These are phyloP conservation scores for Poeciliopsis prolifica DNA, from an alignment of 2,113 vertebrate species.

Conservation along the genomic window DNA sequence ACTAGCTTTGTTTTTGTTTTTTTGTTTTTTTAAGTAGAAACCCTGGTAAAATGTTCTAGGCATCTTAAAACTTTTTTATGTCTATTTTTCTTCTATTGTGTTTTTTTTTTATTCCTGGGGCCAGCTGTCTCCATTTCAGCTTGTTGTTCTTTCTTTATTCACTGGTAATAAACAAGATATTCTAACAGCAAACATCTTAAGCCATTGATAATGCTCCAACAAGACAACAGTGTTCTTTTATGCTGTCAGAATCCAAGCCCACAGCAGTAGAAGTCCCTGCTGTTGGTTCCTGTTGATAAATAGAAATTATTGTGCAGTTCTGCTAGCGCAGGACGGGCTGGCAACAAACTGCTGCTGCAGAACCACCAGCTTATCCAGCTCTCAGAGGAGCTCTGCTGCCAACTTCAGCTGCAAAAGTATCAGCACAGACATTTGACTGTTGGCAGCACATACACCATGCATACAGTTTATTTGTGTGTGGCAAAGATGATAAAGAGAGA, in stretches of 20 bases:
- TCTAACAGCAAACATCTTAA: slow-evolving; percentile 45
- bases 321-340: slow-evolving; percentile 26
- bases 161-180: slow-evolving; percentile 42
- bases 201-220: slow-evolving; percentile 48
- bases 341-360: slow-evolving; percentile 31
- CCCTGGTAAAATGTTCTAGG: no score
- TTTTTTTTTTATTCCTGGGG: slow-evolving; percentile 8
- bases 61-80: background rate
- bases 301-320: slow-evolving; percentile 45
- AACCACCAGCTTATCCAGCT: slow-evolving; percentile 40
- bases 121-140: background rate
- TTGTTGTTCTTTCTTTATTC: slow-evolving; percentile 25
- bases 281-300: slow-evolving; percentile 49
- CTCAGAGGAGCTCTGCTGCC: slow-evolving; percentile 32
- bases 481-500: background rate
- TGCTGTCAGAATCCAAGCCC: slow-evolving; percentile 36
- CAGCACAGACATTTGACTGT: slow-evolving; percentile 21
- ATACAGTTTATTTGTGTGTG: slow-evolving; percentile 1
- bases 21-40: no score
- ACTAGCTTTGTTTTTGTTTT: background rate
- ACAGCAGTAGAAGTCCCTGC: slow-evolving; percentile 24
- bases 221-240: slow-evolving; percentile 44
- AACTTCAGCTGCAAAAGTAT: slow-evolving; percentile 20
- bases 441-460: slow-evolving; percentile 12
- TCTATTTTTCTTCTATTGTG: background rate